Evolutionary conservation across 2,113 vertebrate genomes (phyloP), one percentile per base, ranked within the genome.

Genomic region (Psittacus erithacus): DNA sequence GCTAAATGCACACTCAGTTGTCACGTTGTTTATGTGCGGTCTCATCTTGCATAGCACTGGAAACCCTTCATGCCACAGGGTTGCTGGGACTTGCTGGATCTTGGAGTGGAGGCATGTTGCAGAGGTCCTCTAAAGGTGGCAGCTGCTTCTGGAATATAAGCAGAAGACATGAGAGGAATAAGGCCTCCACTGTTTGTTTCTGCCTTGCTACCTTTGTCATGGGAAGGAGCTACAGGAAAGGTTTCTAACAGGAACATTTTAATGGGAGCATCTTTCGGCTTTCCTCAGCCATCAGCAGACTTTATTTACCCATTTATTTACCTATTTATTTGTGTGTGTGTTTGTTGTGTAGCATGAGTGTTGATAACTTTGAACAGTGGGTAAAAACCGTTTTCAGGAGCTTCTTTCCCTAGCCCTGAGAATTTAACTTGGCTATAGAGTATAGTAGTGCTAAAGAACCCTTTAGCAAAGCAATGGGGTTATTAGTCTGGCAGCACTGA

Each of bases 21-120:
- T 39, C 3, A 0, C 23, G 7, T 24, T 41, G 8, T 44, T 47
- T 1, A 0, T 8, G 39, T 44, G 10, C 8, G n/a, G 25, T 70
- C 25, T 70, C 33, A 24, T 41, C 31, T 38, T 27, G 49, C 28
- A 16, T 28, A 55, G 49, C 38, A 31, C 33, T 46, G n/a, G 2
- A 5, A 64, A 81, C 11, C 12, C 28, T n/a, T 57, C 33, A 3
- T 7, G 47, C 28, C 46, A 7, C 0, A 1, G n/a, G 20, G 20
- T 1, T 85, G 29, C 41, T 71, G 46, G 41, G 7, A 55, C 55
- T 29, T 50, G 25, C 60, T 67, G 43, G 55, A 62, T n/a, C 46
- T 2, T 8, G 29, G 16, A n/a, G 7, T 14, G 39, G 12, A 69
- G 47, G 49, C 33, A 63, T 43, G 19, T 7, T 25, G 59, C 59